Evolutionary conservation across 1,140 invertebrate species (phyloP), one percentile per base, ranked within the genome.

Genomic region (Trichogramma pretiosum): DNA sequence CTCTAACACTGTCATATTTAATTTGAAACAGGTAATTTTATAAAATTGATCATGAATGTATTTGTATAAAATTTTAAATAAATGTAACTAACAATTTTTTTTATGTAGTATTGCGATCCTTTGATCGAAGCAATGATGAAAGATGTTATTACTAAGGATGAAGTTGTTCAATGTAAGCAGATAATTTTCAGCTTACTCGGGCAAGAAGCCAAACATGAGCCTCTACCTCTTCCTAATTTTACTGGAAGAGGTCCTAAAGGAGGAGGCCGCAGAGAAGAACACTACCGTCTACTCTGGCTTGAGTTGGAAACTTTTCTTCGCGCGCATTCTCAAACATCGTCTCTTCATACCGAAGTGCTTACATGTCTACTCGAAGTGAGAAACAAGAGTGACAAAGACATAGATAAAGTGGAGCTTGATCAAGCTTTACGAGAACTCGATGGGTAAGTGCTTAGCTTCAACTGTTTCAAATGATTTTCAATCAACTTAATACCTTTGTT

Each of bases 1-100:
- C 37, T 87, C 86, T 13, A 85, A 88, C 4, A 94, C 91, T 0
- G 78, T 93, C 10, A 82, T 97, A 55, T 96, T 89, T 58, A 94
- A 93, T 61, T 73, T 94, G 48, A 81, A 82, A 61, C 80, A 82
- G 45, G 86, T 89, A 71, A 26, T 38, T 21, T 37, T 37, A 7
- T 71, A 39, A n/a, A 33, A 50, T 28, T 19, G 16, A 42, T 16
- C 34, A 34, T 22, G 24, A 30, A 32, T 47, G 28, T 36, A 40
- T 57, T 38, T 26, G 36, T 19, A 41, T 41, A 24, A 22, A 23
- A 18, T 30, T 24, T 35, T 17, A n/a, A 19, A 30, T 43, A 13
- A 44, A n/a, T n/a, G n/a, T n/a, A n/a, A 9, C 2, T 30, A 32
- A 19, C 26, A 24, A 21, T 28, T 24, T 9, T 26, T 26, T 13